Evolutionary conservation across 2,113 vertebrate species (phyloP).

Genomic region (Desmodus rotundus): DNA sequence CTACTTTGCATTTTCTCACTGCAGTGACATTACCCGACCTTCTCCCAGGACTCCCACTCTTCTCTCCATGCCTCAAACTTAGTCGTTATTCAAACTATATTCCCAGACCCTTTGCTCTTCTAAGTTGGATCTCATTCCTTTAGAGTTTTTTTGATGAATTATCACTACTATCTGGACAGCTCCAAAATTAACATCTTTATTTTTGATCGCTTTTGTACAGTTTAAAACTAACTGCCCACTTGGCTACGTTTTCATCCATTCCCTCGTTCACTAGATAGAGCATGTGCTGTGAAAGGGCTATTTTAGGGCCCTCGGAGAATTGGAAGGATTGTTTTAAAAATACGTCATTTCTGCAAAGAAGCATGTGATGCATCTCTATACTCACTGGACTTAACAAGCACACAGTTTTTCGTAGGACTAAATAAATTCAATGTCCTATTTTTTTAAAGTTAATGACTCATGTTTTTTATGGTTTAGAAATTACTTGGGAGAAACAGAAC

Average conservation of each 20-base stretch:
- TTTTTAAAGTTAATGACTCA: background rate
- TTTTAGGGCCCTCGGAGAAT: background rate
- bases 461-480: constrained; percentile 31
- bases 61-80: background rate
- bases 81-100: background rate
- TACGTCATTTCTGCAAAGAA: background rate
- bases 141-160: background rate
- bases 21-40: background rate
- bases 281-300: background rate
- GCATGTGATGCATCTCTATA: background rate
- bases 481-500: background rate
- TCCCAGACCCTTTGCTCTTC: background rate
- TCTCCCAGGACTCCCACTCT: background rate
- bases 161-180: background rate
- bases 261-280: background rate
- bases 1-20: background rate
- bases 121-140: background rate
- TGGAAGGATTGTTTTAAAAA: background rate
- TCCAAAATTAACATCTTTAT: background rate
- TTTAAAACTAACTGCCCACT: background rate
- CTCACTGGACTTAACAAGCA: background rate
- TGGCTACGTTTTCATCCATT: background rate
- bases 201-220: background rate
- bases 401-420: background rate
- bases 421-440: background rate